Base-by-base conservation (phyloP, 2,888 invertebrate species). In the Spodoptera exigua region DNA sequence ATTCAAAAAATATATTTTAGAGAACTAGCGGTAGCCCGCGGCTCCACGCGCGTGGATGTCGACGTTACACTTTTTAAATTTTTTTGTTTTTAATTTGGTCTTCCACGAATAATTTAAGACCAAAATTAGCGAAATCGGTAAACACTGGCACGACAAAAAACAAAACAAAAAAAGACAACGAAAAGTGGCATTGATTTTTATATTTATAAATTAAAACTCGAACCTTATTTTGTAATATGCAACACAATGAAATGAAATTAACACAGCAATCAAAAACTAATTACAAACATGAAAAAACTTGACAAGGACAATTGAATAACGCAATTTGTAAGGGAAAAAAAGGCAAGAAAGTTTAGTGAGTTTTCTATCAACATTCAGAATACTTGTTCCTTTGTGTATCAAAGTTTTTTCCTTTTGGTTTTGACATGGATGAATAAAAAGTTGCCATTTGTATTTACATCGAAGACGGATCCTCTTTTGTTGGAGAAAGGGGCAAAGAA, bases 401-500 rank as follows among this genome's bases (percentile, higher is more conserved):
- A 51, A 68, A 70, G 17, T 5, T 27, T 71, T 68, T 68, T 44
- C 12, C 54, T 55, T 58, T 70, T 70, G 59, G n/a, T 59, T 59
- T 48, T 68, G 68, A 65, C 71, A 37, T 40, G 40, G 68, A 54
- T 59, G 59, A 54, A 68, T 44, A 65, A 70, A 53, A 68, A 65
- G 54, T 68, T 70, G 47, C 36, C 32, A 44, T 70, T 65, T 54
- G 46, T 48, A 65, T 68, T 68, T 59, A 59, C 71, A 59, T 65
- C 37, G 43, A 49, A 63, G 46, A 63, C 36, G 53, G 70, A 63
- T 47, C 21, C 52, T 56, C 51, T 32, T 59, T 68, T 65, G 54
- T 55, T 43, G 36, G 18, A 51, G 51, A 68, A 44, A n/a, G 59
- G 49, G 46, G 18, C 53, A 45, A 53, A 14, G 13, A 16, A 51